Evolutionary conservation across 2,797 vertebrate species (phyloP).

Genomic region (Chloroceryle inda): DNA sequence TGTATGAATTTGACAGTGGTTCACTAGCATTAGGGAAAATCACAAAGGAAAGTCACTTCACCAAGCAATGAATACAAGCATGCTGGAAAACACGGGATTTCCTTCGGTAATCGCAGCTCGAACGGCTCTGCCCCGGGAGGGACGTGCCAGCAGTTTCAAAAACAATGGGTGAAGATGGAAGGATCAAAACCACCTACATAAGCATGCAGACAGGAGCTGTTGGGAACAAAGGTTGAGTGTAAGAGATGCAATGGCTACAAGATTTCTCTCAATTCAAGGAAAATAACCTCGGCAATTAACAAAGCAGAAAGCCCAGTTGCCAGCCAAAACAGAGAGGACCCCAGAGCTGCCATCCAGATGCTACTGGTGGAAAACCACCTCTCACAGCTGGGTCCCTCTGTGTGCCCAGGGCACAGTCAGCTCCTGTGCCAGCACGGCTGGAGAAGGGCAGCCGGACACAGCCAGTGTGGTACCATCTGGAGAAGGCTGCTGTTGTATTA

Average conservation of each 20-base stretch:
- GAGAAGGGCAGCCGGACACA: not conserved
- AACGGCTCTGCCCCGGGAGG: not conserved
- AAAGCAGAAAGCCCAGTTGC: not conserved
- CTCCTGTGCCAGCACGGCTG: not conserved
- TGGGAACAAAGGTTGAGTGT: not conserved
- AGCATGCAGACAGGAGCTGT: slow-evolving; percentile 22
- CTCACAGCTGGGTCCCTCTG: not conserved
- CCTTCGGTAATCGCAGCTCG: rapidly evolving
- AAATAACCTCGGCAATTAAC: not conserved
- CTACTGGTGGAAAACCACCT: not conserved
- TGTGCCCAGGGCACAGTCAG: not conserved
- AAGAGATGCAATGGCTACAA: not conserved
- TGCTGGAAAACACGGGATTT: slow-evolving; percentile 20
- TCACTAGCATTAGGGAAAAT: slow-evolving; percentile 53
- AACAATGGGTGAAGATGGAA: not conserved
- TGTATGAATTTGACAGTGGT: not conserved
- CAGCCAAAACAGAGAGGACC: not conserved
- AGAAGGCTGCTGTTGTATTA: not conserved
- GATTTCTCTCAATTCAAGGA: slow-evolving; percentile 70
- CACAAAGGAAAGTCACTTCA: slow-evolving; percentile 47
- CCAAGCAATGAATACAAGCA: slow-evolving; percentile 32
- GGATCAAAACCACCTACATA: not conserved
- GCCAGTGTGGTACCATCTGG: not conserved
- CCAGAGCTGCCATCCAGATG: not conserved
- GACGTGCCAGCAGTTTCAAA: not conserved